Evolutionary conservation across 2,797 vertebrate species (phyloP).

Genomic region (Falco concolor): DNA sequence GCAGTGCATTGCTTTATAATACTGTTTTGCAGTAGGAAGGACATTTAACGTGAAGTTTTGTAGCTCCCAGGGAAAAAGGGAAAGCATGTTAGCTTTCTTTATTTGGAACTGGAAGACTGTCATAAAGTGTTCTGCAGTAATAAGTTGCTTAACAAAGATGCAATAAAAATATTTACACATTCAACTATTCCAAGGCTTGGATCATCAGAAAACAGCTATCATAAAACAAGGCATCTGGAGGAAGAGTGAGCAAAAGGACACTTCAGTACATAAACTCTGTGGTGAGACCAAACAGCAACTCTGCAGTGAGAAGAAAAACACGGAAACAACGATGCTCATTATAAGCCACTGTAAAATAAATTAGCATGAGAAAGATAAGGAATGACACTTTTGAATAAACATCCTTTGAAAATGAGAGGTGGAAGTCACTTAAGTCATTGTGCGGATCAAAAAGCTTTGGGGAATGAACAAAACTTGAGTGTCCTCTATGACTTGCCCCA

Average conservation of each 20-base stretch:
- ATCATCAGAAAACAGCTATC: not conserved
- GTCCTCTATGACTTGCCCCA: not conserved
- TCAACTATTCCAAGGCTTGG: not conserved
- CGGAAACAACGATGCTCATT: not conserved
- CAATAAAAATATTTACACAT: conserved; percentile 22
- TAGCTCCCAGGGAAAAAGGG: not conserved
- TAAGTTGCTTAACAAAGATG: not conserved
- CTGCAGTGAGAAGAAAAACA: not conserved
- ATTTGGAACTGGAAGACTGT: not conserved
- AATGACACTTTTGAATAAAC: not conserved
- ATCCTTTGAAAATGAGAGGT: not conserved
- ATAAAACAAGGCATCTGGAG: conserved; percentile 17
- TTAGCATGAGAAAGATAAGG: not conserved
- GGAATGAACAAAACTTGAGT: not conserved
- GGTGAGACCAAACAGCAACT: not conserved
- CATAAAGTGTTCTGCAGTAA: not conserved
- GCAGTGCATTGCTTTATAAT: not conserved
- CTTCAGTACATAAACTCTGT: not conserved
- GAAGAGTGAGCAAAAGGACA: not conserved
- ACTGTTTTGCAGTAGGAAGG: not conserved
- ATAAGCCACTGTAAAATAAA: not conserved
- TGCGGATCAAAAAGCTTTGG: not conserved
- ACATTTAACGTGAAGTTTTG: not conserved
- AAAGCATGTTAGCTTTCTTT: not conserved
- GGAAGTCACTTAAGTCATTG: not conserved